Percentiles rank a stretch among this genome's conserved stretches.
Evolutionary conservation across 2,797 vertebrate genomes (phyloP).

Genomic region (Bufotes viridis): DNA sequence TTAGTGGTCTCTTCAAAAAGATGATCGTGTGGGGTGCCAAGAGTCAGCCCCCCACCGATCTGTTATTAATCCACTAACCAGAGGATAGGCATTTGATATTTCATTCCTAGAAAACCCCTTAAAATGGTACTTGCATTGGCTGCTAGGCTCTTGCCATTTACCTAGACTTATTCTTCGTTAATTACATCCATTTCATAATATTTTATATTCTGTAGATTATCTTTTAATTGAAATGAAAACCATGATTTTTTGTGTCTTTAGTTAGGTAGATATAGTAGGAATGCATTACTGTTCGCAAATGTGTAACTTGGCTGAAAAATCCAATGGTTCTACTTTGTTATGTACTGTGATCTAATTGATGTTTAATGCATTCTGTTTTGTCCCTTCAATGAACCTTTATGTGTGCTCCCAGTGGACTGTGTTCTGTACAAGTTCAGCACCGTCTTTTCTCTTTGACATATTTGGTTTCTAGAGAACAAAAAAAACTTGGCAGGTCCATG

Average conservation of each 20-base stretch:
- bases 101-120: no score
- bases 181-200: neutral
- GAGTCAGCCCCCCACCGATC: no score
- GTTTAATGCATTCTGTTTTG: conserved; percentile 77
- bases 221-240: neutral
- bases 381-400: conserved; percentile 73
- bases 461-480: conserved; percentile 22
- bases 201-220: neutral
- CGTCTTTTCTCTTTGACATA: conserved; percentile 51
- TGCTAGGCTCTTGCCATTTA: neutral
- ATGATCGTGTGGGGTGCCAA: no score
- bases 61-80: no score
- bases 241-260: neutral
- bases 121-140: neutral
- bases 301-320: conserved; percentile 71
- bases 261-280: neutral
- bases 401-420: conserved; percentile 60
- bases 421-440: conserved; percentile 58
- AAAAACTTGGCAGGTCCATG: conserved; percentile 28
- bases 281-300: conserved; percentile 7
- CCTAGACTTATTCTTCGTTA: no score
- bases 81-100: no score
- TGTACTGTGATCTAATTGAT: conserved; percentile 82
- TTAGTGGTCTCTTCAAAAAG: no score
- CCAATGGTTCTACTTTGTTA: conserved; percentile 64